A percentile compares a stretch with the other conserved stretches of the same genome.
Evolutionary conservation across 1,140 invertebrate species (phyloP).

Genomic region (Lepidurus arcticus): DNA sequence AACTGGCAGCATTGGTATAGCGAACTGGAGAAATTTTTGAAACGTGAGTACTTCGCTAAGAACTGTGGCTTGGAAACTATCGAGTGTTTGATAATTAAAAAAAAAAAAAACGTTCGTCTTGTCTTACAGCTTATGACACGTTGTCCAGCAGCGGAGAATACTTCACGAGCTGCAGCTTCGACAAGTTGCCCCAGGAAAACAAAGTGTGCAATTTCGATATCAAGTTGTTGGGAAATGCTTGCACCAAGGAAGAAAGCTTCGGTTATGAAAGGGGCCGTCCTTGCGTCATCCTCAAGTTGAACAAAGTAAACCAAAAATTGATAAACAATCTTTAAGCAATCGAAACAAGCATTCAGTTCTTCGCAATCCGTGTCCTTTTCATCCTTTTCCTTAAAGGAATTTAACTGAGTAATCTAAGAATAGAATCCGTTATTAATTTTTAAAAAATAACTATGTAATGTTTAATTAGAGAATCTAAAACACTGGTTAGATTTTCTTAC

Average conservation of each 20-base stretch:
- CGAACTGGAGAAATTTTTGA: conserved; percentile 63
- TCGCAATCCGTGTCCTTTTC: neutral
- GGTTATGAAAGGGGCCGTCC: conserved; percentile 67
- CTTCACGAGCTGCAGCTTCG: conserved; percentile 56
- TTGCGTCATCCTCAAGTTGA: conserved; percentile 76
- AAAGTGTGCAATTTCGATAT: conserved; percentile 64
- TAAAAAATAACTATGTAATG: too few species aligned
- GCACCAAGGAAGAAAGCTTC: conserved; percentile 61
- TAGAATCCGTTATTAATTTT: too few species aligned
- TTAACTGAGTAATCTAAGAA: too few species aligned
- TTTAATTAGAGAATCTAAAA: too few species aligned
- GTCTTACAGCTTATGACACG: conserved; percentile 57
- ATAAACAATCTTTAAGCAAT: neutral
- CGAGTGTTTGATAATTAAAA: conserved; percentile 20
- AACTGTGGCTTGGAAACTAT: neutral
- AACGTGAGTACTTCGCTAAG: conserved; percentile 54
- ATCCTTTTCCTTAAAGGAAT: neutral
- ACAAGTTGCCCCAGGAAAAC: conserved; percentile 53
- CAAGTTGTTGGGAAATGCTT: conserved; percentile 55
- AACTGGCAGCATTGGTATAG: conserved; percentile 73
- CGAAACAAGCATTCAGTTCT: conserved; percentile 2
- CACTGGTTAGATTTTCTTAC: neutral
- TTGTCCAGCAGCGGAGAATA: conserved; percentile 41
- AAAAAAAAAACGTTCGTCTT: neutral
- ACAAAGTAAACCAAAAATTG: conserved; percentile 56